phyloP scores from a whole-genome alignment of 35 echinoderm and acorn worm species.

The Strongylocentrotus purpuratus region DNA sequence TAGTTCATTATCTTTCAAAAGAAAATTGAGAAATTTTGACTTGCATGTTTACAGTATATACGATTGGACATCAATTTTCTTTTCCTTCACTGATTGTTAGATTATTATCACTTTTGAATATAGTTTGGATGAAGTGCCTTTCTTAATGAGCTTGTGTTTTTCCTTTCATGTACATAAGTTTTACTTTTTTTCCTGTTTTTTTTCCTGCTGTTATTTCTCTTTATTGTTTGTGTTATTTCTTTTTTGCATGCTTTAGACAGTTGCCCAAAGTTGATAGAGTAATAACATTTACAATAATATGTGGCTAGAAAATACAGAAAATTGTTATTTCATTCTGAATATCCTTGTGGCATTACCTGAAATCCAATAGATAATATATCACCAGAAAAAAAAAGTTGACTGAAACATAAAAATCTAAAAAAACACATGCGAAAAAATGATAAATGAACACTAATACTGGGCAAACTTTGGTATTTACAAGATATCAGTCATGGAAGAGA shows the following conservation, averaged over 20 bases:
- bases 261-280: neutral
- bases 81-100: neutral
- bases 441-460: neutral
- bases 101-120: neutral
- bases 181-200: neutral
- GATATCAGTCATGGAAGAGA: neutral
- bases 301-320: neutral
- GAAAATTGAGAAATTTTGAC: neutral
- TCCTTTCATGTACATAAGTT: neutral
- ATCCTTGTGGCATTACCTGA: neutral
- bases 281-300: neutral
- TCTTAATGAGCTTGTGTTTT: neutral
- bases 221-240: neutral
- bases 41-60: neutral
- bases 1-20: neutral
- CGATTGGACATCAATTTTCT: neutral
- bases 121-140: constrained; percentile 17
- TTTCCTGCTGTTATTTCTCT: neutral
- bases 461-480: neutral
- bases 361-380: neutral
- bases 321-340: neutral
- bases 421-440: neutral
- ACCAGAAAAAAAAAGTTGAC: constrained; percentile 15
- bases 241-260: neutral
- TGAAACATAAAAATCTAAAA: constrained; percentile 3